These are phyloP conservation scores for Dendrolimus punctatus DNA, from an alignment of 1,140 invertebrate genomes.

Conservation along the genomic window DNA sequence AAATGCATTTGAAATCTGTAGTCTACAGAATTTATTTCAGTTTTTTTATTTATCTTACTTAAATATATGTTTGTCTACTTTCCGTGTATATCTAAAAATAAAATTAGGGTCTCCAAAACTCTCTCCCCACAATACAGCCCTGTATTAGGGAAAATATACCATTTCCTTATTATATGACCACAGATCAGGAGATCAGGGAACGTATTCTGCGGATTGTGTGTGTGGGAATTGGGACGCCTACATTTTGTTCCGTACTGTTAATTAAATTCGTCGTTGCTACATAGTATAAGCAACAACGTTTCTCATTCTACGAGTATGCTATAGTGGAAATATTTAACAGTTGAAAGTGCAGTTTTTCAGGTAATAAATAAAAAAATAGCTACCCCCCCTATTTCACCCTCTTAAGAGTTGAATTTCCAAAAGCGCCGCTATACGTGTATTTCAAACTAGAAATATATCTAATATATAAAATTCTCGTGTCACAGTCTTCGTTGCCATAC, in stretches of 20 bases:
- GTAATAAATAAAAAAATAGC: too few relatives aligned
- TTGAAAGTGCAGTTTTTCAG: too few relatives aligned
- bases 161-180: conserved; percentile 34
- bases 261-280: conserved; percentile 27
- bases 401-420: too few relatives aligned
- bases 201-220: conserved; percentile 46
- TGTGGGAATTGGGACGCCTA: conserved; percentile 46
- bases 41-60: too few relatives aligned
- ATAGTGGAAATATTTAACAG: too few relatives aligned
- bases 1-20: too few relatives aligned
- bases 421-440: too few relatives aligned
- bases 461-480: too few relatives aligned
- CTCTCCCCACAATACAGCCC: conserved; percentile 4
- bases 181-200: conserved; percentile 42
- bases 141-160: conserved; percentile 14
- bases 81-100: neutral
- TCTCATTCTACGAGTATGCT: neutral
- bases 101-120: conserved; percentile 2
- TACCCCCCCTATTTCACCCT: too few relatives aligned
- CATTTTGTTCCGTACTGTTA: conserved; percentile 24
- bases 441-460: too few relatives aligned
- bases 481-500: too few relatives aligned
- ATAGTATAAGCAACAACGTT: conserved; percentile 15
- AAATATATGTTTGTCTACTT: neutral
- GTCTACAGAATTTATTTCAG: too few relatives aligned